Evolutionary conservation across 2,888 invertebrate species (phyloP).

Genomic region (Peribatodes rhomboidaria): DNA sequence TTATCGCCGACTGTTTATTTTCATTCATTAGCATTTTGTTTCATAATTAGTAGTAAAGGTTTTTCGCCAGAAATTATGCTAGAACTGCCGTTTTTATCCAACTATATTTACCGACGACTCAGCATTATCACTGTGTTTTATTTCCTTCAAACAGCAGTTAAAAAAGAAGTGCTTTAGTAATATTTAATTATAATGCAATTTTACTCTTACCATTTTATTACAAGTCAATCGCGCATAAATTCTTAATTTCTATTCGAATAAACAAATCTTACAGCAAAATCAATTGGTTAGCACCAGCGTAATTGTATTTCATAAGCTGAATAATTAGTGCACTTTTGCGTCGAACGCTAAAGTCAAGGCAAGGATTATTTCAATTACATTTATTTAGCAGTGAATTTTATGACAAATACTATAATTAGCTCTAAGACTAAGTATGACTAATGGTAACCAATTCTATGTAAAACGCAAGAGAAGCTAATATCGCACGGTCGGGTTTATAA

Average conservation of each 20-base stretch:
- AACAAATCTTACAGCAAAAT: conserved; percentile 48
- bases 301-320: conserved; percentile 44
- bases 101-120: not conserved
- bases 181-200: not conserved
- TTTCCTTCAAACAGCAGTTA: not conserved
- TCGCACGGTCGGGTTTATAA: not conserved
- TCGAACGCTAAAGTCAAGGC: conserved; percentile 30
- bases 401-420: not conserved
- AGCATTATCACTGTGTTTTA: not conserved
- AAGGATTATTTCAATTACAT: conserved; percentile 17
- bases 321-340: conserved; percentile 30
- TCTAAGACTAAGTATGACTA: conserved; percentile 10
- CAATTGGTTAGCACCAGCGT: conserved; percentile 59
- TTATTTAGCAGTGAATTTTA: not conserved
- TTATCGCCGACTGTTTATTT: no score
- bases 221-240: not conserved
- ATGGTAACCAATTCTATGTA: conserved; percentile 4
- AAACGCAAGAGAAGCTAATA: conserved; percentile 2
- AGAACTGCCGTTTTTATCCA: not conserved
- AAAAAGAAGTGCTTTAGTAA: not conserved
- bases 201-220: not conserved
- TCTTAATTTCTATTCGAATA: conserved; percentile 33
- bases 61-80: no score
- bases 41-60: no score
- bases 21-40: no score